Conservation (phyloP, 2,113 vertebrate genomes). For the Poeciliopsis prolifica region DNA sequence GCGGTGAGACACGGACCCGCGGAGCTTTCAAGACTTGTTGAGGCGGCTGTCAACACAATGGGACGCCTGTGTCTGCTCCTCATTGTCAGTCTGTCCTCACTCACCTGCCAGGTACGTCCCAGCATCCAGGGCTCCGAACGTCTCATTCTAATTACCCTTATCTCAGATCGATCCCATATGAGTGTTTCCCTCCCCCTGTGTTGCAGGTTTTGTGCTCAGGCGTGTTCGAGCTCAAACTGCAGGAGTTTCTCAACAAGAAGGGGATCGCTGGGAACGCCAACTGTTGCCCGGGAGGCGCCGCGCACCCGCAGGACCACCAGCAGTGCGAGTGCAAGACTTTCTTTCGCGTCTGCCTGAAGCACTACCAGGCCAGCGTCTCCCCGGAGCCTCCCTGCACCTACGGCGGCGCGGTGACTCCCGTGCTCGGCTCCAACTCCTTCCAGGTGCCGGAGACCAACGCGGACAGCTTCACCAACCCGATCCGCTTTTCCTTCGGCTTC, state of each 20-base stretch:
- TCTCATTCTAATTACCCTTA: neutral
- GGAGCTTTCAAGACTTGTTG: conserved; percentile 69
- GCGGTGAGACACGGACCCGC: conserved; percentile 59
- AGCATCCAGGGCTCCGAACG: neutral
- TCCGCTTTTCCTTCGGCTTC: conserved; percentile 93
- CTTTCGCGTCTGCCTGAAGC: conserved; percentile 97
- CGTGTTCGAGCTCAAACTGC: conserved; percentile 96
- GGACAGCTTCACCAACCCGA: conserved; percentile 93
- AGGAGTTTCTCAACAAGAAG: conserved; percentile 98
- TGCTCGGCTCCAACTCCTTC: conserved; percentile 96
- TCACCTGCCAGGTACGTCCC: conserved; percentile 89
- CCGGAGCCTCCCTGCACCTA: conserved; percentile 98
- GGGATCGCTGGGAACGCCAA: conserved; percentile 88
- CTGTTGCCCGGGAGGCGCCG: conserved; percentile 87
- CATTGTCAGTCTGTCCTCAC: conserved; percentile 82
- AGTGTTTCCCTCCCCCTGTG: conserved; percentile 19
- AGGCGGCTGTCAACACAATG: conserved; percentile 85
- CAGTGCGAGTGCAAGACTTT: conserved; percentile 98
- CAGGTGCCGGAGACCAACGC: conserved; percentile 89
- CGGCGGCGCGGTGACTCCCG: conserved; percentile 93
- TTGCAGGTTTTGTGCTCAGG: conserved; percentile 89
- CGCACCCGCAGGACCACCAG: conserved; percentile 76
- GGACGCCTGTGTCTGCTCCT: conserved; percentile 85
- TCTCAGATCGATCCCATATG: neutral
- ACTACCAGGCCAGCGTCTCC: conserved; percentile 95